Evolutionary conservation across 2,888 invertebrate genomes (phyloP), one percentile per base, ranked within the genome.

Genomic region (Zaprionus bogoriensis): DNA sequence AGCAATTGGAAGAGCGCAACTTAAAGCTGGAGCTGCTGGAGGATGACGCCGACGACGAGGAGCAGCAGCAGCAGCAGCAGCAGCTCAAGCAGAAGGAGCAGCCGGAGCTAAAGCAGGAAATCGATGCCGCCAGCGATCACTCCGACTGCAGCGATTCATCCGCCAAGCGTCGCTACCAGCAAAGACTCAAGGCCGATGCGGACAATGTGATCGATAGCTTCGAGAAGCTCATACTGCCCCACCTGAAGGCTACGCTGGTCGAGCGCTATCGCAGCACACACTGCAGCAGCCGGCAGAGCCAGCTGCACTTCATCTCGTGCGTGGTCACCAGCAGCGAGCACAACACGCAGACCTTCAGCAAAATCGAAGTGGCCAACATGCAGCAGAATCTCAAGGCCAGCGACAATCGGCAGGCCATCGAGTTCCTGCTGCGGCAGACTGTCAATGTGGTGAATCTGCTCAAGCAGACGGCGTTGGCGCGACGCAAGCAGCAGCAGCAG

Each of bases 361-460:
- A 87, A 71, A 65, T 74, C 2, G 79, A 89, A 41, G 81, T 89
- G 23, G 81, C 84, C 6, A 88, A 87, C 32, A 67, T 90, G 7
- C 89, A 90, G 52, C 74, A 74, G 28, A 89, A 89, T 67, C 74
- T 90, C 0, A 89, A 87, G 30, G 60, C 86, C 0, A 44, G 52
- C 1, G 82, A 90, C 51, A 89, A 87, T 72, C 81, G 85, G 0
- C 45, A 78, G 54, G 86, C 85, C 1, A 66, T 90, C n/a, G 88
- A 90, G 38, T 90, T 90, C 52, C 73, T 90, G 2, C 65, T 88
- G 62, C 78, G 76, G 10, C 88, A 90, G 64, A 87, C 89, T 17
- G 86, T 88, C 1, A 88, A 83, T 48, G 88, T 90, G 47, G 86
- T 87, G 3, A 83, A 81, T 54, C 71, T 79, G 39, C 86, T 87